Conservation (phyloP, 2,888 invertebrate species). For the Sinohyriopsis cumingii region DNA sequence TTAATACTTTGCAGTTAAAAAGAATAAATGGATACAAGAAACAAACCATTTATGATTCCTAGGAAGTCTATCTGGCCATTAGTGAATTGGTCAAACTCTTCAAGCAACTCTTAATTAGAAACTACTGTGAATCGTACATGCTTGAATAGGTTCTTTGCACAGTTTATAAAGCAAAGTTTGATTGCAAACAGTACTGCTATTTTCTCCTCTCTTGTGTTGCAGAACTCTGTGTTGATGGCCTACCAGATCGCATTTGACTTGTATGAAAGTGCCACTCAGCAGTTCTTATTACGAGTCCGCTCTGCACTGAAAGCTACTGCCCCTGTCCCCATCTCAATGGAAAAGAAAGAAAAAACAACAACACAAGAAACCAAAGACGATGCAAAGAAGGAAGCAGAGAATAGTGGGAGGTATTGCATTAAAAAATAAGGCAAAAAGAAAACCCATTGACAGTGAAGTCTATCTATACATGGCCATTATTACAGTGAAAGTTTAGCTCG, state of each 20-base stretch:
- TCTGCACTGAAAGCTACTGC: conserved; percentile 65
- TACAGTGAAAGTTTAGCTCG: too few relatives aligned
- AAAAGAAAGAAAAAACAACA: conserved; percentile 29
- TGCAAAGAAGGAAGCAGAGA: conserved; percentile 33
- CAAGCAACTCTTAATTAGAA: too few relatives aligned
- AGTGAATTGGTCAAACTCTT: too few relatives aligned
- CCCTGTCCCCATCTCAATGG: conserved; percentile 50
- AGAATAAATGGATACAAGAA: too few relatives aligned
- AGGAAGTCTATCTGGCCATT: too few relatives aligned
- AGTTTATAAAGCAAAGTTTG: not conserved
- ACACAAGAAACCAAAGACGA: conserved; percentile 20
- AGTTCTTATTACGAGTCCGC: conserved; percentile 83
- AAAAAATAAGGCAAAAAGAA: conserved; percentile 22
- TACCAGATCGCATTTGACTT: conserved; percentile 99
- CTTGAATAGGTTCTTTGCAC: too few relatives aligned
- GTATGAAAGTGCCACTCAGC: conserved; percentile 99
- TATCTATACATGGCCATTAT: not conserved
- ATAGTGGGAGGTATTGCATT: conserved; percentile 2
- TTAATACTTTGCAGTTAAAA: too few relatives aligned
- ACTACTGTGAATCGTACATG: too few relatives aligned
- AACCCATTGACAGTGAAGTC: not conserved
- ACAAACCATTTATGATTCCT: too few relatives aligned
- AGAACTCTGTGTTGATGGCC: conserved; percentile 91
- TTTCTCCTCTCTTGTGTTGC: conserved; percentile 7
- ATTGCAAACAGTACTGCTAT: not conserved